phyloP scores from a whole-genome alignment of 2,888 invertebrate species.

The Coelopa pilipes region DNA sequence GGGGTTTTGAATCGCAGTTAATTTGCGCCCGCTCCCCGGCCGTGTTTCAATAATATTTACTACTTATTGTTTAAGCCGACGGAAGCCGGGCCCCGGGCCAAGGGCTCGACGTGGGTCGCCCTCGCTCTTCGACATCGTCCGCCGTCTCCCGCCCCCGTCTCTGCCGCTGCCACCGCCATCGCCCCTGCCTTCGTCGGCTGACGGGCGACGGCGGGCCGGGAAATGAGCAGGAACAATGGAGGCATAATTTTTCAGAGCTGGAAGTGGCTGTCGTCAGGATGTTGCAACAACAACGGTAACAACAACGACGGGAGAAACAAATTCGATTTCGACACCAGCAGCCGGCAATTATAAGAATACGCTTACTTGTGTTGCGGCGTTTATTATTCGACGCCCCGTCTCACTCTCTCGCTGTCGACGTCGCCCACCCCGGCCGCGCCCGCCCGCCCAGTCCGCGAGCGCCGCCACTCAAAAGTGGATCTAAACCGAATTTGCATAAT shows the following conservation, averaged over 20 bases:
- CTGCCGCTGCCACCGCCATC: slow-evolving; percentile 19
- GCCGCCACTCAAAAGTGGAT: slow-evolving; percentile 38
- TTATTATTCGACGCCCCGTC: slow-evolving; percentile 36
- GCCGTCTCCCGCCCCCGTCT: not conserved
- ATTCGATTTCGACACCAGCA: slow-evolving; percentile 45
- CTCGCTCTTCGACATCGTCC: not conserved
- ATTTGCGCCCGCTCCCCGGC: slow-evolving; percentile 30
- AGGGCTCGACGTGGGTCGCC: slow-evolving; percentile 34
- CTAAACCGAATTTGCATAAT: slow-evolving; percentile 49
- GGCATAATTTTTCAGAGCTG: slow-evolving; percentile 50
- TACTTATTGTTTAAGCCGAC: slow-evolving; percentile 41
- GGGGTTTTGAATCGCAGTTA: slow-evolving; percentile 39
- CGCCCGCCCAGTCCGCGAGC: not conserved
- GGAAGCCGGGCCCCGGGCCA: slow-evolving; percentile 15
- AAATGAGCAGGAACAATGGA: slow-evolving; percentile 49
- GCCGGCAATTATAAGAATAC: slow-evolving; percentile 53
- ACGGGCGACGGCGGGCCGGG: slow-evolving; percentile 27
- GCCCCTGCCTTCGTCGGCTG: not conserved
- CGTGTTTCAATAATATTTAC: slow-evolving; percentile 42
- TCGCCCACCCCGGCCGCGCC: not conserved
- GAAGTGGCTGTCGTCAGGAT: slow-evolving; percentile 32
- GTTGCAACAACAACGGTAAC: slow-evolving; percentile 1
- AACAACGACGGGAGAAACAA: slow-evolving; percentile 38
- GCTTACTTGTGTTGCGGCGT: slow-evolving; percentile 44
- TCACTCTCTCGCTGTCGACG: not conserved